Evolutionary conservation across 2,113 vertebrate genomes (phyloP).

Genomic region (Panthera tigris): DNA sequence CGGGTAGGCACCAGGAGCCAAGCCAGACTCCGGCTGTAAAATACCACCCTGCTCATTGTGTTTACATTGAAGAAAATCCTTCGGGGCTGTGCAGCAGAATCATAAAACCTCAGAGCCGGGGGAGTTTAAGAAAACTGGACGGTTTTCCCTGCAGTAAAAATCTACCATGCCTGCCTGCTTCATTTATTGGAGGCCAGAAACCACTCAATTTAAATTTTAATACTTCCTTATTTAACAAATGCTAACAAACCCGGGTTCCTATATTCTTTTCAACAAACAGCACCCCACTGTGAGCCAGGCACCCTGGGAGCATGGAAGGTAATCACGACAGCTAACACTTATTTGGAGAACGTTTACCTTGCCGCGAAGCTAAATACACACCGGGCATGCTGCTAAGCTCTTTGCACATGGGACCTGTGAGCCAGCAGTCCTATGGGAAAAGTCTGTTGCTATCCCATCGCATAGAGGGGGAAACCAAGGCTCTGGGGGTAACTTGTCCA

Average conservation of each 20-base stretch:
- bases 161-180: background rate
- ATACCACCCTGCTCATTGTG: background rate
- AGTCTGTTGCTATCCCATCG: background rate
- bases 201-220: background rate
- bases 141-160: constrained; percentile 26
- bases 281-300: background rate
- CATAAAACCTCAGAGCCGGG: constrained; percentile 39
- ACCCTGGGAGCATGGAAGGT: background rate
- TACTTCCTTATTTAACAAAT: constrained; percentile 53
- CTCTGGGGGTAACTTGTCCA: background rate
- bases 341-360: background rate
- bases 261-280: background rate
- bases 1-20: background rate
- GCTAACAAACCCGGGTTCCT: background rate
- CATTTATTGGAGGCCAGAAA: constrained; percentile 36
- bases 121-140: background rate
- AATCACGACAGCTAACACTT: background rate
- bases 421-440: background rate
- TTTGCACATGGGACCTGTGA: background rate
- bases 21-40: constrained; percentile 31
- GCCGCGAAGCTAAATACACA: accelerated
- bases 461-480: background rate
- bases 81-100: background rate
- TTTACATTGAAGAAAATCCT: constrained; percentile 54
- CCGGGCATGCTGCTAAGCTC: background rate